phyloP scores from a whole-genome alignment of 2,797 vertebrate genomes.

The Rhinella marina region DNA sequence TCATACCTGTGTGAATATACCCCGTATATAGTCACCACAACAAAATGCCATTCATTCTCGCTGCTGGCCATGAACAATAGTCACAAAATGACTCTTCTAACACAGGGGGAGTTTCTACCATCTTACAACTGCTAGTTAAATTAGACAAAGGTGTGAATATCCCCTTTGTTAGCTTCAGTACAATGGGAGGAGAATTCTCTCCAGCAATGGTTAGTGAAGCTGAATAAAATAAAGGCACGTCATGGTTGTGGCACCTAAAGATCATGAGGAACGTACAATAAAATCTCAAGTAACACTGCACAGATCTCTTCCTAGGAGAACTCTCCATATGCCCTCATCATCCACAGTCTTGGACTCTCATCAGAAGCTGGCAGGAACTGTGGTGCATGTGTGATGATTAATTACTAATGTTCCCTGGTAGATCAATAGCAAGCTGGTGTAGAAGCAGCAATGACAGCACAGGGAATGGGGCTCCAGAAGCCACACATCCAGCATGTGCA shows the following conservation, averaged over 20 bases:
- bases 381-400: conserved; percentile 40
- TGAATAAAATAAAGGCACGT: conserved; percentile 4
- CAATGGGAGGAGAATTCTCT: conserved; percentile 32
- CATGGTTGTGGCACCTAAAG: not conserved
- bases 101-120: conserved; percentile 22
- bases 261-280: not conserved
- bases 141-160: conserved; percentile 28
- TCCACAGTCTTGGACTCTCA: not conserved
- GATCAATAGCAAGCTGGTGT: conserved; percentile 35
- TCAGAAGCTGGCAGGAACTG: conserved; percentile 28
- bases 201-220: conserved; percentile 42
- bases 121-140: conserved; percentile 15
- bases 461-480: conserved; percentile 1
- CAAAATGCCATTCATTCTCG: conserved; percentile 4
- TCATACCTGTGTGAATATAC: conserved; percentile 20
- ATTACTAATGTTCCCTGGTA: conserved; percentile 29
- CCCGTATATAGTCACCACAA: conserved; percentile 13
- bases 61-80: not conserved
- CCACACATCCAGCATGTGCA: conserved; percentile 53
- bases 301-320: not conserved
- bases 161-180: conserved; percentile 42
- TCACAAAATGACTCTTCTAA: not conserved
- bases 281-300: not conserved
- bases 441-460: conserved; percentile 5
- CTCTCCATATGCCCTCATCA: not conserved